A percentile compares a stretch with the other conserved stretches of the same genome.
phyloP scores from a whole-genome alignment of 2,113 vertebrate genomes.

The Lutjanus erythropterus region DNA sequence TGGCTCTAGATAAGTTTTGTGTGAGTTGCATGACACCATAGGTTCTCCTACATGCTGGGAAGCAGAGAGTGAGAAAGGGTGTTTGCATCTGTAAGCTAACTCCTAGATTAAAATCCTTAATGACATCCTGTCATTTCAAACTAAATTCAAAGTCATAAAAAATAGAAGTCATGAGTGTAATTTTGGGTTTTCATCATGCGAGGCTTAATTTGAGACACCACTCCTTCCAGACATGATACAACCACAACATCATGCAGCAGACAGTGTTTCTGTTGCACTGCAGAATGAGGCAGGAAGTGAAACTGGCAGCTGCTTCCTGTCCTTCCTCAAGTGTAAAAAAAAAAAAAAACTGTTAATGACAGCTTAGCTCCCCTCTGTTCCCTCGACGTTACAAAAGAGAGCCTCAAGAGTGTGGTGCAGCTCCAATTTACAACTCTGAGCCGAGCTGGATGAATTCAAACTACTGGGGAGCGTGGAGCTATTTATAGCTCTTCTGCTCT shows the following conservation, averaged over 20 bases:
- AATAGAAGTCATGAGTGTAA: not conserved
- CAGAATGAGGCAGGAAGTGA: conserved; percentile 55
- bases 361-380: conserved; percentile 37
- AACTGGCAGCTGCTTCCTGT: conserved; percentile 71
- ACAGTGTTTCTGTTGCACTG: not conserved
- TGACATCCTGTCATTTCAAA: not conserved
- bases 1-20: too few species aligned
- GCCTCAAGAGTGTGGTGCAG: conserved; percentile 50
- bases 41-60: too few species aligned
- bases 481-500: conserved; percentile 74
- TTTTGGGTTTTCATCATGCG: not conserved
- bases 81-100: too few species aligned
- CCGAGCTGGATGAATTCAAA: conserved; percentile 73
- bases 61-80: too few species aligned
- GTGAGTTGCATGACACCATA: too few species aligned
- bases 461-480: conserved; percentile 66
- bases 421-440: conserved; percentile 71
- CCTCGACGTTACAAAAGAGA: conserved; percentile 27
- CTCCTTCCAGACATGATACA: not conserved
- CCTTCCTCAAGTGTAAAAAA: conserved; percentile 35
- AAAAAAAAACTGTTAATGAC: conserved; percentile 31
- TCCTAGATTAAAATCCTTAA: too few species aligned
- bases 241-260: not conserved
- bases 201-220: not conserved
- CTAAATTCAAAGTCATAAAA: not conserved